Evolutionary conservation across 2,888 invertebrate species (phyloP), one percentile per base, ranked within the genome.

Genomic region (Bimastos eiseni): DNA sequence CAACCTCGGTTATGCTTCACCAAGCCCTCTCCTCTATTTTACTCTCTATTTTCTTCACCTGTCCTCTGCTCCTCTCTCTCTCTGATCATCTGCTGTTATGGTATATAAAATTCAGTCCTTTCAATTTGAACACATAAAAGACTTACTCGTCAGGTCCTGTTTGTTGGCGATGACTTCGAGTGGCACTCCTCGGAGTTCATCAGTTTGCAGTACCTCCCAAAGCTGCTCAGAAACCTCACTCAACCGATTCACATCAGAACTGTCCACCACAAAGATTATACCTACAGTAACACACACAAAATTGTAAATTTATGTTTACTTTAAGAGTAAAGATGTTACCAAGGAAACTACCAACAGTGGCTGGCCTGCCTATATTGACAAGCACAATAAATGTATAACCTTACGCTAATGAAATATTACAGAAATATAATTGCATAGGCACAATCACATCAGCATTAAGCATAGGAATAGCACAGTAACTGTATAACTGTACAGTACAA

Each of bases 91-190:
- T 41, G 15, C 41, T 41, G 41, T 15, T 15, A 41, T n/a, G n/a
- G n/a, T n/a, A n/a, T n/a, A n/a, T 41, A 15, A 41, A 41, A 41
- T 41, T 6, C 41, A 11, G 15, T 44, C 49, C 49, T 49, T 15
- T 1, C 24, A 1, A 24, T 49, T 49, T 19, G 49, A 19, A 49
- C 49, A 19, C 1, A 21, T 21, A 4, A 19, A 49, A 89, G 89
- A 49, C 88, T 83, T 90, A 92, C 92, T 88, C 86, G 91, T 94
- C 84, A 95, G 89, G 92, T 95, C 95, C 92, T 95, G 95, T 92
- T 95, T 95, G 92, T 95, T 95, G 34, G 95, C 95, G 11, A 95
- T 90, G 6, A 95, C 92, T n/a, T 94, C 93, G 2, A 95, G 93
- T 0, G 95, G 95, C 15, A 95, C 95, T 21, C 93, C 92, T 89